Conservation (phyloP, 2,797 vertebrate species). For the Uromys caudimaculatus region DNA sequence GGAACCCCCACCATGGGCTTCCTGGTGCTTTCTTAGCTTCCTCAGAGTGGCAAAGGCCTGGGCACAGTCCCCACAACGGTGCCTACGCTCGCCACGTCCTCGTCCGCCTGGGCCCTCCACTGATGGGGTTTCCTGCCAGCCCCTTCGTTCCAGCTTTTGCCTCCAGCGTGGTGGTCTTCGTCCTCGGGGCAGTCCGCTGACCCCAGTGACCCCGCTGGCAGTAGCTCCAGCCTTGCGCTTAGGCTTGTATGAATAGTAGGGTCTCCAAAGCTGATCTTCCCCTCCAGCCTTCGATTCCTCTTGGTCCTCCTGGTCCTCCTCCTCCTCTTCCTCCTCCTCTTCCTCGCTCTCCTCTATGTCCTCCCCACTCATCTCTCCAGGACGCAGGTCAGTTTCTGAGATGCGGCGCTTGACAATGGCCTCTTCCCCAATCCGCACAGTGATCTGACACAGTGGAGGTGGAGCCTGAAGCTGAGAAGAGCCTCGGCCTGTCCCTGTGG, state of each 20-base stretch:
- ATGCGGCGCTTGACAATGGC: constrained; percentile 95
- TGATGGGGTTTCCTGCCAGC: constrained; percentile 69
- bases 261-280: constrained; percentile 94
- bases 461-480: constrained; percentile 73
- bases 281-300: constrained; percentile 91
- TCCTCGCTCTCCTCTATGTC: constrained; percentile 86
- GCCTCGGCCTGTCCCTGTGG: constrained; percentile 85
- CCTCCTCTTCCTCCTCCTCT: neutral
- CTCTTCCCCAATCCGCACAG: constrained; percentile 95
- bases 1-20: constrained; percentile 90
- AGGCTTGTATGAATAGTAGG: constrained; percentile 96
- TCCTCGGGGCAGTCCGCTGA: constrained; percentile 80
- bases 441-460: constrained; percentile 94
- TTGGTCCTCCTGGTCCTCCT: constrained; percentile 81
- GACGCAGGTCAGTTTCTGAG: constrained; percentile 93
- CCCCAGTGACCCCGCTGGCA: constrained; percentile 59
- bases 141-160: constrained; percentile 74
- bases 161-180: constrained; percentile 80
- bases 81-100: constrained; percentile 74
- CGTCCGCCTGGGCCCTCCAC: constrained; percentile 37
- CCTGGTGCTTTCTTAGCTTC: constrained; percentile 93
- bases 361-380: constrained; percentile 89
- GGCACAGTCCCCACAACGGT: constrained; percentile 92
- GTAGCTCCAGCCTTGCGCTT: constrained; percentile 88
- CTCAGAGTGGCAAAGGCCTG: constrained; percentile 92